Evolutionary conservation across 2,888 invertebrate species (phyloP).

Genomic region (Philonicus albiceps): DNA sequence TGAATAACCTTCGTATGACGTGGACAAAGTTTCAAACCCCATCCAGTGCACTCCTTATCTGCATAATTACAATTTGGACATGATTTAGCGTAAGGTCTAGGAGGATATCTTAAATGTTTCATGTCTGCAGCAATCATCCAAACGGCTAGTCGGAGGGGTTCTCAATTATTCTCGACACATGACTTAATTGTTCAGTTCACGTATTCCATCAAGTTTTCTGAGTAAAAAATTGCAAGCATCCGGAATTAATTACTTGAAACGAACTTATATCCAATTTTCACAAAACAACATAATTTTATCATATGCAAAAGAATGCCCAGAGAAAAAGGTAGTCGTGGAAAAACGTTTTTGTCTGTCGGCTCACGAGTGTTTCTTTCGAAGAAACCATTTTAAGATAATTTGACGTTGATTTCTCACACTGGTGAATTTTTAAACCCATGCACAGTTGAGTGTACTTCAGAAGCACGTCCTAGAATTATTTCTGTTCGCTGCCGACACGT

Average conservation of each 20-base stretch:
- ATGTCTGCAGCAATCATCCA: not conserved
- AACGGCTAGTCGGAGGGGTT: not conserved
- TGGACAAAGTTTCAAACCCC: not conserved
- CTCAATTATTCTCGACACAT: not conserved
- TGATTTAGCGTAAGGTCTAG: slow-evolving; percentile 3
- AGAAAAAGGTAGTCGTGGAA: not conserved
- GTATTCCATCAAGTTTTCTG: not conserved
- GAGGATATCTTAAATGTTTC: not conserved
- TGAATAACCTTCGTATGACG: not conserved
- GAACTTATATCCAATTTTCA: not conserved
- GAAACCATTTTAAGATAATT: not conserved
- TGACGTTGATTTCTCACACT: not conserved
- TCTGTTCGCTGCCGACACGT: not conserved
- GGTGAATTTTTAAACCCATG: not conserved
- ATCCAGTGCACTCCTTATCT: not conserved
- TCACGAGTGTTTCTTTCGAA: not conserved
- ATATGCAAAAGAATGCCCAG: not conserved
- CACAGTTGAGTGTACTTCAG: not conserved
- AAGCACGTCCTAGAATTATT: not conserved
- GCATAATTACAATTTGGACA: slow-evolving; percentile 27
- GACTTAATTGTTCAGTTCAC: not conserved
- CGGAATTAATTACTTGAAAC: not conserved
- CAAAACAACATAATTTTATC: not conserved
- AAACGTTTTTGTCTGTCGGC: not conserved
- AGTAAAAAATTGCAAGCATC: not conserved